These are phyloP conservation scores for Phalacrocorax carbo DNA, from an alignment of 2,113 vertebrate species.

Conservation along the genomic window DNA sequence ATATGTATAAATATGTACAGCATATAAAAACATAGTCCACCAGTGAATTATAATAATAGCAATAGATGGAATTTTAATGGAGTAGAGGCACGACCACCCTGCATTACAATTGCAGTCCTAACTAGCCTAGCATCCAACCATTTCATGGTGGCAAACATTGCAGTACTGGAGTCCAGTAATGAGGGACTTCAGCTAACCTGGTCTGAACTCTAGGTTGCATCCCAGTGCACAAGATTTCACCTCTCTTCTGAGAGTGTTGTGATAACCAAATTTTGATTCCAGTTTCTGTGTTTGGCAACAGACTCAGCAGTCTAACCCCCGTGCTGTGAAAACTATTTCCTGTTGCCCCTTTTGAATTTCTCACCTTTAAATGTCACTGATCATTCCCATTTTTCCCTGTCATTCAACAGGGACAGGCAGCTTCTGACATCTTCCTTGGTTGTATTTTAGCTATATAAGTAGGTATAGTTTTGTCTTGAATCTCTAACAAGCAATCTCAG, in stretches of 20 bases:
- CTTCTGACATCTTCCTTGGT: neutral
- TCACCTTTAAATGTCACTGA: neutral
- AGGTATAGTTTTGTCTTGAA: neutral
- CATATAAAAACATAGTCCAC: neutral
- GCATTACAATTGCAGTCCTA: neutral
- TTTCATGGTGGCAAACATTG: neutral
- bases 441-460: neutral
- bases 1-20: neutral
- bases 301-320: rapidly evolving
- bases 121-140: neutral
- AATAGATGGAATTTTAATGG: neutral
- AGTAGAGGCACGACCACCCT: neutral
- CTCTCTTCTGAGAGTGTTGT: neutral
- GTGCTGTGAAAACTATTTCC: neutral
- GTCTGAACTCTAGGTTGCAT: neutral
- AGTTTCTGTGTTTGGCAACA: neutral
- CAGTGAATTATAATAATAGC: neutral
- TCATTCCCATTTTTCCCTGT: neutral
- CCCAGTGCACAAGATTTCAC: neutral
- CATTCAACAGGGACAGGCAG: neutral
- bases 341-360: neutral
- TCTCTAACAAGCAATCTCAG: neutral
- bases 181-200: neutral
- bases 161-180: neutral
- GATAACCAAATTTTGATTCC: neutral